Percentiles rank a stretch among this genome's conserved stretches.
These are phyloP conservation scores for Seriola dumerili DNA, from an alignment of 2,113 vertebrate genomes.

Conservation along the genomic window DNA sequence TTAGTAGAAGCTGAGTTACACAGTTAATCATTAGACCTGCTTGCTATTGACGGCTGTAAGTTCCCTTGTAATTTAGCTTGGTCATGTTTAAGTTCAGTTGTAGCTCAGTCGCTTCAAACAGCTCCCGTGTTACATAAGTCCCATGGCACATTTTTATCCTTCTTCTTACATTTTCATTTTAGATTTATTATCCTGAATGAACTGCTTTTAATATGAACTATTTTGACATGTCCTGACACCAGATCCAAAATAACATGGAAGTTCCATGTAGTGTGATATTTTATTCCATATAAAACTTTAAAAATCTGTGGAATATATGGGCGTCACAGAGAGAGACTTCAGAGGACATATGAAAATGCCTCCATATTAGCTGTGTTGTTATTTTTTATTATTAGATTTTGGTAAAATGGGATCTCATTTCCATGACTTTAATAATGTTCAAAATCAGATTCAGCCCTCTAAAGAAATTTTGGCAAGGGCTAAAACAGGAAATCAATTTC, in stretches of 20 bases:
- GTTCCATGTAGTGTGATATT: background rate
- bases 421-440: constrained; percentile 54
- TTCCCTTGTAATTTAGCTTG: background rate
- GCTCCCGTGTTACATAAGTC: background rate
- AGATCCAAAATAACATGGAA: constrained; percentile 31
- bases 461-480: constrained; percentile 33
- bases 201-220: constrained; percentile 11
- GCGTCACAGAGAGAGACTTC: background rate
- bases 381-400: constrained; percentile 52
- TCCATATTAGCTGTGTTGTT: constrained; percentile 40
- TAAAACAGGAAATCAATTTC: constrained; percentile 58
- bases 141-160: background rate
- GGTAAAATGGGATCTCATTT: constrained; percentile 45
- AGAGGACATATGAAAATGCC: constrained; percentile 1
- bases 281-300: constrained; percentile 21
- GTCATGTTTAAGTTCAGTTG: background rate
- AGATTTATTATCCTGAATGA: background rate
- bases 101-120: background rate
- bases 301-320: constrained; percentile 10
- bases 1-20: background rate
- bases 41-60: background rate
- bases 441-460: constrained; percentile 52
- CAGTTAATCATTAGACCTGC: background rate
- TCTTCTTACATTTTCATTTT: background rate
- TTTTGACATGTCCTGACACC: background rate